These are phyloP conservation scores for Ivindomyrus marchei DNA, from an alignment of 2,113 vertebrate genomes.

Conservation along the genomic window DNA sequence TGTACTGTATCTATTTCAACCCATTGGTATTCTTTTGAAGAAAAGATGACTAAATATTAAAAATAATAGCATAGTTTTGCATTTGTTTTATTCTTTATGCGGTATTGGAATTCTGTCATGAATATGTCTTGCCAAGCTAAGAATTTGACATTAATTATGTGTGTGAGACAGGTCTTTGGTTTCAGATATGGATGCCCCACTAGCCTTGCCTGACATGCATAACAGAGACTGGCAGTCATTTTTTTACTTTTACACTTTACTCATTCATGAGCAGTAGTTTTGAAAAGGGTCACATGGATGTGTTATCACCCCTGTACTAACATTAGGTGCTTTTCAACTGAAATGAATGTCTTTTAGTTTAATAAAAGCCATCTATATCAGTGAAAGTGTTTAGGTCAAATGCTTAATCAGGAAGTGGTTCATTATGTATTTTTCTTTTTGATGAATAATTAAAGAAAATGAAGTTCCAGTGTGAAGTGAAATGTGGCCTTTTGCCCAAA, in stretches of 20 bases:
- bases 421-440: not conserved
- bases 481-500: not conserved
- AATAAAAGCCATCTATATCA: not conserved
- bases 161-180: not conserved
- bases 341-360: conserved; percentile 7
- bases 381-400: not conserved
- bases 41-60: not conserved
- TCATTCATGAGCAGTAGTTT: not conserved
- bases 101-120: not conserved
- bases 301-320: not conserved
- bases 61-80: not conserved
- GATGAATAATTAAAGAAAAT: not conserved
- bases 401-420: not conserved
- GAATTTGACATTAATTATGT: not conserved
- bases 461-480: not conserved
- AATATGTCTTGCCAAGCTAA: not conserved
- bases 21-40: not conserved
- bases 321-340: not conserved
- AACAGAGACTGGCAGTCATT: not conserved
- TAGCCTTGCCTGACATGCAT: not conserved
- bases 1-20: not conserved
- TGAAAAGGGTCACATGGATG: not conserved
- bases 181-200: not conserved
- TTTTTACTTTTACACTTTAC: not conserved
- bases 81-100: not conserved